These are phyloP conservation scores for Sarcophilus harrisii DNA, from an alignment of 2,797 vertebrate species.

Conservation along the genomic window DNA sequence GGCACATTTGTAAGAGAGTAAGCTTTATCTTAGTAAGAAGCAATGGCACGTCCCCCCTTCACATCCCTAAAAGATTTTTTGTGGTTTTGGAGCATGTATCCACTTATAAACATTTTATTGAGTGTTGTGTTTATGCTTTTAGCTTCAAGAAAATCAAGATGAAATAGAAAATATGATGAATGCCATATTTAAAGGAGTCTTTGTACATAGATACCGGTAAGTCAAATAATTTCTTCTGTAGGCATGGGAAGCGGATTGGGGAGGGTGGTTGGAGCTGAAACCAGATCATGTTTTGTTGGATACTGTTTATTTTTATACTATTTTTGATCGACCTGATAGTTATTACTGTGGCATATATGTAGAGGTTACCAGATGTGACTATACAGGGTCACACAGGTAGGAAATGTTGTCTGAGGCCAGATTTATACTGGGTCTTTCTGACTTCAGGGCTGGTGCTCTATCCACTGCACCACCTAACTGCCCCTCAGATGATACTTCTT, in stretches of 20 bases:
- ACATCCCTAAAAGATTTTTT: background rate
- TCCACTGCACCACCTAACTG: too few species aligned
- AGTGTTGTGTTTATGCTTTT: slow-evolving; percentile 80
- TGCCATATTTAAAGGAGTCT: slow-evolving; percentile 99
- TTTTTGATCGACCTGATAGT: slow-evolving; percentile 35
- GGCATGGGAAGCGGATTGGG: background rate
- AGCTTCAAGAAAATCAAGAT: slow-evolving; percentile 99
- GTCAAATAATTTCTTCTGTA: slow-evolving; percentile 63
- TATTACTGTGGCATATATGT: slow-evolving; percentile 15
- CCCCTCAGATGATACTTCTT: slow-evolving; percentile 19
- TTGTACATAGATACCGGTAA: slow-evolving; percentile 99
- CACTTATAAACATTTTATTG: background rate
- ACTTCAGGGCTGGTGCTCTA: too few species aligned
- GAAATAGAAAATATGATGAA: slow-evolving; percentile 99
- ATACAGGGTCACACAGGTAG: too few species aligned
- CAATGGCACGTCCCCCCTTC: too few species aligned
- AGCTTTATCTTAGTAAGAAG: background rate
- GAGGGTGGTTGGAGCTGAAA: background rate
- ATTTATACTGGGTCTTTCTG: too few species aligned
- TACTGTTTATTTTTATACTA: slow-evolving; percentile 32
- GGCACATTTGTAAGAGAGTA: background rate
- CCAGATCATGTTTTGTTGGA: background rate
- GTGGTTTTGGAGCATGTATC: background rate
- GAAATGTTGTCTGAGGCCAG: too few species aligned
- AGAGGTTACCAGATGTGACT: slow-evolving; percentile 17